Conservation (phyloP, 2,888 invertebrate species). For the Lithosia quadra region DNA sequence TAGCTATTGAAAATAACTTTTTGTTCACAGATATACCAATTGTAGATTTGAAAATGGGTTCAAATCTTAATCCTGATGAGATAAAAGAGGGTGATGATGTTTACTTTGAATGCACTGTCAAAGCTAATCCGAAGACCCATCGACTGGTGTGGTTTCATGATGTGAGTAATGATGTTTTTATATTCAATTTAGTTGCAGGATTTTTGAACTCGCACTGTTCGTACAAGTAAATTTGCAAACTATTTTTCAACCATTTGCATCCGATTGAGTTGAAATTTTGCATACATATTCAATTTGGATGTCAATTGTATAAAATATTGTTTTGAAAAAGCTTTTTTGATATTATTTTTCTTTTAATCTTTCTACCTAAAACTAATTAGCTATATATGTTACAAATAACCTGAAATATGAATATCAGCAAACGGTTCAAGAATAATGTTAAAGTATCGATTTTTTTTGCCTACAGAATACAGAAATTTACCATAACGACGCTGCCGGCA, state of each 20-base stretch:
- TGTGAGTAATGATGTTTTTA: conserved; percentile 64
- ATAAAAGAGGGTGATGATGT: conserved; percentile 97
- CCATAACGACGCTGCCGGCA: conserved; percentile 93
- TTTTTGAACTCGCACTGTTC: too few relatives aligned
- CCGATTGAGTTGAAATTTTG: too few relatives aligned
- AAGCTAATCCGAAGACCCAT: conserved; percentile 94
- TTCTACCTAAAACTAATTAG: neutral
- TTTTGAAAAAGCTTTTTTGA: too few relatives aligned
- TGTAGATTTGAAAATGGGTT: conserved; percentile 93
- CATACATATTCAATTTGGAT: too few relatives aligned
- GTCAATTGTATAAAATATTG: too few relatives aligned
- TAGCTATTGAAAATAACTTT: neutral
- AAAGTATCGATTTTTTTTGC: neutral
- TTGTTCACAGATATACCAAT: conserved; percentile 91
- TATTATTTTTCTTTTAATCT: too few relatives aligned
- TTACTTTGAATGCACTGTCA: conserved; percentile 95
- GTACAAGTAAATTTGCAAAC: too few relatives aligned
- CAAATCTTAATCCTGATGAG: conserved; percentile 93
- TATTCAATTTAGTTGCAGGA: too few relatives aligned
- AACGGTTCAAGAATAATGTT: neutral
- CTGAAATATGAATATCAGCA: too few relatives aligned
- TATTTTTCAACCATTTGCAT: too few relatives aligned
- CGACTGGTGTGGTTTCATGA: conserved; percentile 95
- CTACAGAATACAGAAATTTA: conserved; percentile 93
- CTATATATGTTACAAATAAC: neutral